Evolutionary conservation across 1,140 invertebrate genomes (phyloP).

Genomic region (Lepidurus arcticus): DNA sequence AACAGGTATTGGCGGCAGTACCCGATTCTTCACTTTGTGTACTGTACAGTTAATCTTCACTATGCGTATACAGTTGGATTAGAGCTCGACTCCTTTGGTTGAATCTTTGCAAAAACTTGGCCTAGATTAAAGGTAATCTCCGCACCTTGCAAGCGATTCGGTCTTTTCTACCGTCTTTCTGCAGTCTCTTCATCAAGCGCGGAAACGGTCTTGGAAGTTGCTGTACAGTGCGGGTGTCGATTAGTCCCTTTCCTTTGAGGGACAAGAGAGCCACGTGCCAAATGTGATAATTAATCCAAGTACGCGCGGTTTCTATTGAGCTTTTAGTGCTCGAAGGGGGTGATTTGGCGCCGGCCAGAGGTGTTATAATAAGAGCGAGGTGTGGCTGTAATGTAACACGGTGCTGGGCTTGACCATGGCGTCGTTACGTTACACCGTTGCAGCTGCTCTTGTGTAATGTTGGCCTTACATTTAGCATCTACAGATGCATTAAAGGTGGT

Average conservation of each 20-base stretch:
- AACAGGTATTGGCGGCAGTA: too few species aligned
- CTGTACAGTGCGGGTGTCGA: neutral
- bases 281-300: slow-evolving; percentile 11
- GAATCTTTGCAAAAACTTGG: neutral
- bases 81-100: neutral
- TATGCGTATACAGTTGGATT: neutral
- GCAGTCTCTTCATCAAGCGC: slow-evolving; percentile 4
- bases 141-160: neutral
- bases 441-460: slow-evolving; percentile 18
- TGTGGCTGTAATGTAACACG: neutral
- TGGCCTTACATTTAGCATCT: neutral
- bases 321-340: neutral
- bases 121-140: neutral
- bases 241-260: neutral
- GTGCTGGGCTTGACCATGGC: neutral
- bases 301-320: neutral
- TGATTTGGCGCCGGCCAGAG: neutral
- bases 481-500: slow-evolving; percentile 14
- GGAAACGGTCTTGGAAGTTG: neutral
- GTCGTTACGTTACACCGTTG: neutral
- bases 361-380: slow-evolving; percentile 4
- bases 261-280: neutral
- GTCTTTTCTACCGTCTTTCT: neutral
- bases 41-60: too few species aligned
- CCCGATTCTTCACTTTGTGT: too few species aligned